Percentiles rank a stretch among this genome's conserved stretches.
Conservation (phyloP, 2,113 vertebrate species). For the Megaceryle maxima region DNA sequence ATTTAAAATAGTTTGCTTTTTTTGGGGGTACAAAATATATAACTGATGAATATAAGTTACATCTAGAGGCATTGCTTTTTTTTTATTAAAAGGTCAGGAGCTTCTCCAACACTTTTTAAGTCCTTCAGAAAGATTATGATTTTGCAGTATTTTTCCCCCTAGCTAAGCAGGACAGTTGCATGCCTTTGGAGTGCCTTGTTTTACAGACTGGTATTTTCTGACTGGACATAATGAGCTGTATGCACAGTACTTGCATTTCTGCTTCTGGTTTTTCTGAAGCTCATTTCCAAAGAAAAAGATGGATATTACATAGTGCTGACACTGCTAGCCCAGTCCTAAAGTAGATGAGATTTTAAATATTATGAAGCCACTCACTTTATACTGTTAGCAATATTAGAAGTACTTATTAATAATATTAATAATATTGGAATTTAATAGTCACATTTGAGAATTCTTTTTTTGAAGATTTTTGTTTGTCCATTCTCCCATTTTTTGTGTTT, state of each 20-base stretch:
- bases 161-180: not conserved
- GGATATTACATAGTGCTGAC: not conserved
- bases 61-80: not conserved
- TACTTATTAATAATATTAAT: slow-evolving; percentile 10
- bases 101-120: not conserved
- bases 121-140: not conserved
- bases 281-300: not conserved
- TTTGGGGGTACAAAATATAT: not conserved
- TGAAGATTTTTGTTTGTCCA: not conserved
- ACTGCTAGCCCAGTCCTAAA: not conserved
- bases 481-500: not conserved
- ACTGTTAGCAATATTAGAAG: not conserved
- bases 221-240: not conserved
- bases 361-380: not conserved
- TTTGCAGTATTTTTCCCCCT: not conserved
- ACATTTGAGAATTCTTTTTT: not conserved
- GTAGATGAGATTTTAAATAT: not conserved
- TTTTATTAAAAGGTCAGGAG: not conserved
- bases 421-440: not conserved
- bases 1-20: not conserved
- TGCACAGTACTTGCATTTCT: not conserved
- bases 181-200: slow-evolving; percentile 35
- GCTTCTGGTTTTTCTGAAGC: slow-evolving; percentile 15
- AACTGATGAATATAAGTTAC: not conserved
- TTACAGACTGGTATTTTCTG: slow-evolving; percentile 11